These are phyloP conservation scores for Petroica traversi DNA, from an alignment of 2,113 vertebrate genomes.

Conservation along the genomic window DNA sequence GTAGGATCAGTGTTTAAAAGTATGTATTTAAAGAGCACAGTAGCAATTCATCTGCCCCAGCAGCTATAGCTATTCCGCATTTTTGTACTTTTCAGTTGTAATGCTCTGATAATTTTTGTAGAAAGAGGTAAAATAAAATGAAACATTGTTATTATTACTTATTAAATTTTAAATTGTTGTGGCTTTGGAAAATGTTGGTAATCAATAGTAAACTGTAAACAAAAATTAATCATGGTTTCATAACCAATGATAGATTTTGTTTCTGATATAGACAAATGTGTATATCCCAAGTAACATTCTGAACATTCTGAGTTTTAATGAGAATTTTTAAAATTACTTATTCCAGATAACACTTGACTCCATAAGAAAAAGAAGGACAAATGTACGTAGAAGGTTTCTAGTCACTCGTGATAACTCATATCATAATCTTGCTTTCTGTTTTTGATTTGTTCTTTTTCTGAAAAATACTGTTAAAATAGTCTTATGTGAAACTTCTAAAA, in stretches of 20 bases:
- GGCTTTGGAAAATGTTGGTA: background rate
- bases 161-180: background rate
- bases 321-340: background rate
- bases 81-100: background rate
- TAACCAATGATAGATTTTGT: background rate
- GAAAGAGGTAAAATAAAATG: background rate
- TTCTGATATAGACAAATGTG: background rate
- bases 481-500: background rate
- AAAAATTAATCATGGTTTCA: background rate
- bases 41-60: background rate
- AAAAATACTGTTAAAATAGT: background rate
- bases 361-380: background rate
- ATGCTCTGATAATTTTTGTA: background rate
- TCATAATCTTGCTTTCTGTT: background rate
- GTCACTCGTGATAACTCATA: background rate
- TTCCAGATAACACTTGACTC: background rate
- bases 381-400: background rate
- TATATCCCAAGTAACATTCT: background rate
- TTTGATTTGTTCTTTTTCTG: background rate
- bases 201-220: background rate
- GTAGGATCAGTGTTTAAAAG: background rate
- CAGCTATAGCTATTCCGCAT: background rate
- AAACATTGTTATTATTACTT: background rate
- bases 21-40: background rate
- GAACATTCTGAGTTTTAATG: background rate